These are phyloP conservation scores for Chouioia cunea DNA, from an alignment of 2,888 invertebrate genomes.

Conservation along the genomic window DNA sequence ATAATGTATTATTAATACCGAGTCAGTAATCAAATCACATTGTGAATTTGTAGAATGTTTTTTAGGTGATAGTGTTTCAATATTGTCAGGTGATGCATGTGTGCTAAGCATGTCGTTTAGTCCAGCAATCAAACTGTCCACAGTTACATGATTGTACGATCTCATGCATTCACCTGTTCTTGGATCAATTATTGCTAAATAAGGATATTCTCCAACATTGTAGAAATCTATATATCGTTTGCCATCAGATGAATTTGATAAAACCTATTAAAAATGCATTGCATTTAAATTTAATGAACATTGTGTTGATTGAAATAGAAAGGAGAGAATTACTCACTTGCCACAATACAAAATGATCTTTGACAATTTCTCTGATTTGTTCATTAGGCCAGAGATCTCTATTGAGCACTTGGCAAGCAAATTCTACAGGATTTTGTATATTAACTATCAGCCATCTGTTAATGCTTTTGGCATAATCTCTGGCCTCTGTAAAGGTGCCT, in stretches of 20 bases:
- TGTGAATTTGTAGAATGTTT: conserved; percentile 38
- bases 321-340: conserved; percentile 69
- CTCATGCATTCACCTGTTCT: conserved; percentile 74
- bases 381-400: conserved; percentile 79
- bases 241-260: conserved; percentile 72
- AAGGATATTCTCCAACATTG: conserved; percentile 74
- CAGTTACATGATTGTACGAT: conserved; percentile 62
- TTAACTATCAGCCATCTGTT: conserved; percentile 80
- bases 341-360: conserved; percentile 78
- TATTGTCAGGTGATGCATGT: conserved; percentile 65
- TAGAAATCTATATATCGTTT: conserved; percentile 76
- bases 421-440: conserved; percentile 78
- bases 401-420: conserved; percentile 78
- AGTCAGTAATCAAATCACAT: conserved; percentile 42
- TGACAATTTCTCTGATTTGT: conserved; percentile 73
- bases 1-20: conserved; percentile 22
- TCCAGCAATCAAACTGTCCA: conserved; percentile 62
- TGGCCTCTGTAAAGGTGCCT: conserved; percentile 74
- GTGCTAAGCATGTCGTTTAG: conserved; percentile 65
- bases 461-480: conserved; percentile 71
- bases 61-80: conserved; percentile 51
- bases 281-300: neutral
- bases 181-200: conserved; percentile 77
- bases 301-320: no score
- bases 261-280: conserved; percentile 55